These are phyloP conservation scores for Eubucco bourcierii DNA, from an alignment of 2,113 vertebrate species.

Conservation along the genomic window DNA sequence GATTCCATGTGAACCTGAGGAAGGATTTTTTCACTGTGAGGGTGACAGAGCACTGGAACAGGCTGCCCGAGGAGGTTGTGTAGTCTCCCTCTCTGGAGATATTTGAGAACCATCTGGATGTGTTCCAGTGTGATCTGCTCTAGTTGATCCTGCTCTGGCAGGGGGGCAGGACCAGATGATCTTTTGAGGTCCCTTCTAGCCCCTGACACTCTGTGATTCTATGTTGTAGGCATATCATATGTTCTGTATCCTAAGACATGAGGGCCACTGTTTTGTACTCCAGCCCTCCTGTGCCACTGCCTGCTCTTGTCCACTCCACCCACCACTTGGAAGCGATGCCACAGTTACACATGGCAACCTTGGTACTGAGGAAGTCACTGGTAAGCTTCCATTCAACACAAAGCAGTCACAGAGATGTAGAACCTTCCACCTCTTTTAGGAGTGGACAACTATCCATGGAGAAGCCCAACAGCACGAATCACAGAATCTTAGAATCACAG, in stretches of 20 bases:
- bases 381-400: background rate
- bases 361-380: background rate
- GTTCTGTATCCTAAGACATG: background rate
- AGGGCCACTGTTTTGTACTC: background rate
- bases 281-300: background rate
- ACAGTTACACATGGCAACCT: background rate
- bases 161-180: no score
- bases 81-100: no score
- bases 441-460: background rate
- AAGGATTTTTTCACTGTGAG: no score
- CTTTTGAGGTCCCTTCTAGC: no score
- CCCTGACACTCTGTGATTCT: no score
- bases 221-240: background rate
- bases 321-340: background rate
- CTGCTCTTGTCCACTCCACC: background rate
- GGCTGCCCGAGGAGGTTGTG: no score
- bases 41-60: no score
- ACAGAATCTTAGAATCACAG: background rate
- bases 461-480: background rate
- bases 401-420: background rate
- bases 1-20: no score
- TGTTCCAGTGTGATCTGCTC: no score
- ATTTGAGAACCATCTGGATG: no score
- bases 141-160: no score
- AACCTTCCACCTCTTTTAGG: background rate